Evolutionary conservation across 2,113 vertebrate species (phyloP).

Genomic region (Pholis gunnellus): DNA sequence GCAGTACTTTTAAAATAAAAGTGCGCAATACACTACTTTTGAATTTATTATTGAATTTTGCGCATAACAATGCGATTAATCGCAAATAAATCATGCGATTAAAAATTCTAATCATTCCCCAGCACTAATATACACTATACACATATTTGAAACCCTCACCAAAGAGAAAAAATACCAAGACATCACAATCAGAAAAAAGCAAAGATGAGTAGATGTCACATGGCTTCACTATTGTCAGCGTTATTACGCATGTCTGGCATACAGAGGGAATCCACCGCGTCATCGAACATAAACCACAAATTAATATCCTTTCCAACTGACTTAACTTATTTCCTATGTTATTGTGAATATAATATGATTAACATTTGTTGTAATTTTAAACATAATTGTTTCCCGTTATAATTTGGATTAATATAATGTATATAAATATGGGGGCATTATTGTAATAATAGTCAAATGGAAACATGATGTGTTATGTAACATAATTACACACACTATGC

Average conservation of each 20-base stretch:
- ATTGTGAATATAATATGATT: neutral
- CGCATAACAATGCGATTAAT: too few relatives aligned
- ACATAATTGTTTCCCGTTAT: neutral
- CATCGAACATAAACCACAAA: slow-evolving; percentile 38
- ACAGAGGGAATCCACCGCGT: slow-evolving; percentile 44
- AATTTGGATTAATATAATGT: neutral
- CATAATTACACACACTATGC: neutral
- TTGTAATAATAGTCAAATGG: neutral
- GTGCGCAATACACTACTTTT: too few relatives aligned
- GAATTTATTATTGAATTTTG: too few relatives aligned
- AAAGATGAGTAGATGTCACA: neutral
- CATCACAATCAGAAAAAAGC: neutral
- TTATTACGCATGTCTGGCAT: slow-evolving; percentile 30
- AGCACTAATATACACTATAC: too few relatives aligned
- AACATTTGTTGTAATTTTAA: neutral
- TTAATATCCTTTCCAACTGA: slow-evolving; percentile 24
- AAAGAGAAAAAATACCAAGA: neutral
- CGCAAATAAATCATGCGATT: too few relatives aligned
- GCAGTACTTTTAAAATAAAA: too few relatives aligned
- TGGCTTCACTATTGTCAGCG: neutral
- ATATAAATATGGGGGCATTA: neutral
- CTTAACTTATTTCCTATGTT: slow-evolving; percentile 29
- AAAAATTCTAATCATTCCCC: too few relatives aligned
- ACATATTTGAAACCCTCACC: neutral
- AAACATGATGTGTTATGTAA: neutral